Base-by-base conservation (phyloP, 64 coral and sea anemone species). In the Orbicella faveolata region DNA sequence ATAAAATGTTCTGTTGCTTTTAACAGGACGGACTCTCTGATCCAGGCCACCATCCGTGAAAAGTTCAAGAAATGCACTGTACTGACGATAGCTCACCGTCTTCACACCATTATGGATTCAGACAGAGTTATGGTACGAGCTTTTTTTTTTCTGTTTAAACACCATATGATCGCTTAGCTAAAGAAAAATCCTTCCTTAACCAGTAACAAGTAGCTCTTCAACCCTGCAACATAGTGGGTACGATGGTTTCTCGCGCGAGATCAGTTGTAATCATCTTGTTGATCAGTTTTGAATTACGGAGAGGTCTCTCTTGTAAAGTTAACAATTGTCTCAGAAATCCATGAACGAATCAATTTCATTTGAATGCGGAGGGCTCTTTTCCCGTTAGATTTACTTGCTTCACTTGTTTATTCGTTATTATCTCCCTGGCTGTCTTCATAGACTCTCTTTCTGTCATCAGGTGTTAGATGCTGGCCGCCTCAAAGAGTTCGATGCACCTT, bases 31-130 rank as follows among this genome's bases (percentile, higher is more conserved):
- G 89, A 91, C 59, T 67, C 69, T 9, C 62, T 91, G 26, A 91
- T 91, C 26, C 89, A 91, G 68, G 73, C 89, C 17, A 91, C 89
- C 69, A 90, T 90, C 34, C 89, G 89, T 36, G 89, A 90, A 9
- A 90, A 90, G 79, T 90, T 90, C 20, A 90, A 90, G 67, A 73
- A 90, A n/a, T 90, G 89, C 55, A 90, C 89, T 2, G 89, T 90
- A 12, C 63, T 90, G 67, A 90, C 89, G 6, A 90, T 90, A 62
- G 89, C 89, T 61, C 89, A 90, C n/a, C 89, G 89, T 55, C 79
- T 90, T 33, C 78, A 90, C 19, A 90, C 89, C 44, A 90, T 90
- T n/a, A 83, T 90, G 67, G 89, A 90, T 61, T 90, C 89, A 9
- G 79, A 90, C 63, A 74, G 79, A 54, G 82, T 85, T 21, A 66